These are phyloP conservation scores for Xerus rutilus DNA, from an alignment of 2,797 vertebrate genomes.

Conservation along the genomic window DNA sequence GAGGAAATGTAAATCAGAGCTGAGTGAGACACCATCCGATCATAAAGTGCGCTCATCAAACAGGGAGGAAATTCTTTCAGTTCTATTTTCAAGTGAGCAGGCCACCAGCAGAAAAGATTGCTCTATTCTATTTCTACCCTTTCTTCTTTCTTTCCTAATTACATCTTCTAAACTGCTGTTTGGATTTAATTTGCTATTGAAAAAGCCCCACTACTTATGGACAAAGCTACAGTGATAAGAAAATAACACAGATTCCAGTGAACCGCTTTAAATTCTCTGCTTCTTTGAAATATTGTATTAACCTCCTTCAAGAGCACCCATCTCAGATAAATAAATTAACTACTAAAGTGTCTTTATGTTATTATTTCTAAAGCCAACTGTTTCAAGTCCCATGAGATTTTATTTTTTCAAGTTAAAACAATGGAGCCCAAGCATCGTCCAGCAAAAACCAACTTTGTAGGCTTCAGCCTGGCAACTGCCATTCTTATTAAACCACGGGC, in stretches of 20 bases:
- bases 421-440: fast-evolving
- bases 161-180: conserved; percentile 48
- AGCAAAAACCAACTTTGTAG: background rate
- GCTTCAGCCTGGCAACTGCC: no score
- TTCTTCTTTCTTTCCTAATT: conserved; percentile 77
- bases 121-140: background rate
- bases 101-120: conserved; percentile 62
- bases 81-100: background rate
- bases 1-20: background rate
- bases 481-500: background rate
- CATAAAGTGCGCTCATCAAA: background rate
- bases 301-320: background rate
- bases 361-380: background rate
- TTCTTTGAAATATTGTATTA: background rate
- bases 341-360: background rate
- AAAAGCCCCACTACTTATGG: background rate
- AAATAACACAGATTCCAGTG: background rate
- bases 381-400: background rate
- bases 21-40: background rate
- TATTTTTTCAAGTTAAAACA: background rate
- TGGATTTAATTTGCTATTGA: conserved; percentile 75
- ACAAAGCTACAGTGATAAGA: background rate
- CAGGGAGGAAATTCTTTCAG: background rate
- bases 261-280: background rate
- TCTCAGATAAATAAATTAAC: background rate